A percentile compares a stretch with the other conserved stretches of the same genome.
Evolutionary conservation across 2,113 vertebrate genomes (phyloP).

Genomic region (Callionymus lyra): DNA sequence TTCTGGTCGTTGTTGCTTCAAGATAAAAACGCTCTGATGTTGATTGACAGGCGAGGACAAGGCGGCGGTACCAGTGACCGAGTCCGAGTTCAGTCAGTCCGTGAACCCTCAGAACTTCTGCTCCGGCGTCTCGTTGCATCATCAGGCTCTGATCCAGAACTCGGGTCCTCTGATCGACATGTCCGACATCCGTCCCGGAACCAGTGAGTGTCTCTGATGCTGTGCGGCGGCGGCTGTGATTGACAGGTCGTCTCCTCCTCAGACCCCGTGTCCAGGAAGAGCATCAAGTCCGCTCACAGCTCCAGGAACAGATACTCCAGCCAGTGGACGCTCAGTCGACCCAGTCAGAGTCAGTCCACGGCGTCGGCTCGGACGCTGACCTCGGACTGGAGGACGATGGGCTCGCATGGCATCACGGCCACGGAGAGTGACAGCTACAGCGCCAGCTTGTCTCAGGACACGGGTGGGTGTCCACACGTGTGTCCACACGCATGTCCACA

Average conservation of each 20-base stretch:
- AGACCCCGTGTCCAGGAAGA: slow-evolving; percentile 96
- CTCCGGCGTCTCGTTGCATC: slow-evolving; percentile 90
- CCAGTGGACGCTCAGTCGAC: slow-evolving; percentile 92
- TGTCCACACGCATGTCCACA: too few relatives aligned
- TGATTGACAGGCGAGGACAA: slow-evolving; percentile 85
- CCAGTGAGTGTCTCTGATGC: slow-evolving; percentile 70
- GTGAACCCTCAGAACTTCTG: slow-evolving; percentile 98
- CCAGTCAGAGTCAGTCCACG: slow-evolving; percentile 84
- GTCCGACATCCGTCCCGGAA: slow-evolving; percentile 96
- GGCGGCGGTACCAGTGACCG: slow-evolving; percentile 87
- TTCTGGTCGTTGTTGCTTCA: too few relatives aligned
- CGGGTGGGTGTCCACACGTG: too few relatives aligned
- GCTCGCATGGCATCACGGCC: slow-evolving; percentile 91
- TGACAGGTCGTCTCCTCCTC: slow-evolving; percentile 7
- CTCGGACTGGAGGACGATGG: slow-evolving; percentile 93
- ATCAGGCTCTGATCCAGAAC: slow-evolving; percentile 93
- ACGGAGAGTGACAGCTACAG: slow-evolving; percentile 98
- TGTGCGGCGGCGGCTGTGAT: slow-evolving; percentile 4
- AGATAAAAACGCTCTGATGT: too few relatives aligned
- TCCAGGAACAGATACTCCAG: slow-evolving; percentile 95
- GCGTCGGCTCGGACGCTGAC: slow-evolving; percentile 89
- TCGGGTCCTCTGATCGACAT: slow-evolving; percentile 95
- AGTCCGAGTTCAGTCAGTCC: slow-evolving; percentile 93
- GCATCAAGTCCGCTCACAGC: slow-evolving; percentile 89
- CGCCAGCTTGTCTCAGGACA: slow-evolving; percentile 94